Percentiles rank a stretch among this genome's conserved stretches.
phyloP scores from a whole-genome alignment of 2,888 invertebrate genomes.

The Thera britannica region DNA sequence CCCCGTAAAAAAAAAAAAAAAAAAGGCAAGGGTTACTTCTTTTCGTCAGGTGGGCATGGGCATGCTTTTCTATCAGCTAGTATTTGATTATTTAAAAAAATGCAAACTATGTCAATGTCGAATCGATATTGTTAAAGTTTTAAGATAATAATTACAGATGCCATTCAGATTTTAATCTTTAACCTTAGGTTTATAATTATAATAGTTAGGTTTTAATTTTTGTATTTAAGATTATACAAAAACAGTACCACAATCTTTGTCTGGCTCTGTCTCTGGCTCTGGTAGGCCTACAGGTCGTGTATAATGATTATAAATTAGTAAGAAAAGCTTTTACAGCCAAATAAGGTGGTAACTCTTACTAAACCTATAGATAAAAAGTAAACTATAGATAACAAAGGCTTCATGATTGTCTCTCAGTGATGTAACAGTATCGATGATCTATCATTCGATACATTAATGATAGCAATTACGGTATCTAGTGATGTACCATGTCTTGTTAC shows the following conservation, averaged over 20 bases:
- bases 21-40: too few species aligned
- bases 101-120: not conserved
- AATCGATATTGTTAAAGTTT: not conserved
- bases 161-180: not conserved
- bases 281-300: too few species aligned
- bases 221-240: too few species aligned
- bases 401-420: constrained; percentile 22
- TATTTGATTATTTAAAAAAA: too few species aligned
- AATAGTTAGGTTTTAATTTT: too few species aligned
- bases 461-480: constrained; percentile 19
- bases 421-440: constrained; percentile 39
- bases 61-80: too few species aligned
- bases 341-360: not conserved
- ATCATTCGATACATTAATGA: constrained; percentile 34
- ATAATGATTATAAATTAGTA: too few species aligned
- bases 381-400: not conserved
- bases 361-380: constrained; percentile 1
- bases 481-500: constrained; percentile 13
- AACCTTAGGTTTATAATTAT: not conserved
- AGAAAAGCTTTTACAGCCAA: too few species aligned
- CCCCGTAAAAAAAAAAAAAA: too few species aligned
- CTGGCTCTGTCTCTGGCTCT: too few species aligned
- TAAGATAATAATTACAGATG: not conserved
- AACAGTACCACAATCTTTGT: too few species aligned
- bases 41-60: too few species aligned